Evolutionary conservation across 2,113 vertebrate species (phyloP).

Genomic region (Setophaga coronata): DNA sequence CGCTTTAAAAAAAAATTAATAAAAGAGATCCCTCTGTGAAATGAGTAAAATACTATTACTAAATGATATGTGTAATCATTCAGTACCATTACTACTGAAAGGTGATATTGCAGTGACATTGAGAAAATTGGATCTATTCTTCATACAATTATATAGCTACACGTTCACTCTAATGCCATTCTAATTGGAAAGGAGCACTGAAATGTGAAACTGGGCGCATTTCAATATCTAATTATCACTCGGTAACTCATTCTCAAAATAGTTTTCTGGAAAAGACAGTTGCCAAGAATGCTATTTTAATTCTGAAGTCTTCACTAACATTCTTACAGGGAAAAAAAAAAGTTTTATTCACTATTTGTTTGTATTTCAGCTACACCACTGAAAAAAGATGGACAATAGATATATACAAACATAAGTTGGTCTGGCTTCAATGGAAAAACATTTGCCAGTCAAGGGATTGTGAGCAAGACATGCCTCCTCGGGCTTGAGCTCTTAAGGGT

Average conservation of each 20-base stretch:
- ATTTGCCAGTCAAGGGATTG: background rate
- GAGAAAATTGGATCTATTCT: slow-evolving; percentile 86
- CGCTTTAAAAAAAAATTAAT: slow-evolving; percentile 52
- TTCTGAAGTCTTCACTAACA: slow-evolving; percentile 24
- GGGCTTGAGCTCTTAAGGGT: background rate
- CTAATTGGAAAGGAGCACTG: slow-evolving; percentile 82
- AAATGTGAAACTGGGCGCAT: slow-evolving; percentile 77
- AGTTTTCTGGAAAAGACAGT: slow-evolving; percentile 70
- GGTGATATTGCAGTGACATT: slow-evolving; percentile 84
- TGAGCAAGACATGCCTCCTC: background rate
- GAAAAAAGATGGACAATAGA: background rate
- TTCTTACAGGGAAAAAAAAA: background rate
- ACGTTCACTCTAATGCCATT: slow-evolving; percentile 79
- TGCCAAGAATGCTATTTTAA: slow-evolving; percentile 65
- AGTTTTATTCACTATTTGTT: slow-evolving; percentile 8
- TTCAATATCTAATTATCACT: slow-evolving; percentile 80
- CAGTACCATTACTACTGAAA: slow-evolving; percentile 74
- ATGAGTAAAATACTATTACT: slow-evolving; percentile 79
- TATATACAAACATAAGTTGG: background rate
- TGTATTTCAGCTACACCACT: background rate
- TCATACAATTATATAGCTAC: slow-evolving; percentile 81
- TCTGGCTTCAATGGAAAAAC: background rate
- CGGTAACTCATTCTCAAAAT: slow-evolving; percentile 73
- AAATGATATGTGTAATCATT: slow-evolving; percentile 85
- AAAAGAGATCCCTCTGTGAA: slow-evolving; percentile 49